These are phyloP conservation scores for Melipona beecheii DNA, from an alignment of 2,888 invertebrate genomes.

Conservation along the genomic window DNA sequence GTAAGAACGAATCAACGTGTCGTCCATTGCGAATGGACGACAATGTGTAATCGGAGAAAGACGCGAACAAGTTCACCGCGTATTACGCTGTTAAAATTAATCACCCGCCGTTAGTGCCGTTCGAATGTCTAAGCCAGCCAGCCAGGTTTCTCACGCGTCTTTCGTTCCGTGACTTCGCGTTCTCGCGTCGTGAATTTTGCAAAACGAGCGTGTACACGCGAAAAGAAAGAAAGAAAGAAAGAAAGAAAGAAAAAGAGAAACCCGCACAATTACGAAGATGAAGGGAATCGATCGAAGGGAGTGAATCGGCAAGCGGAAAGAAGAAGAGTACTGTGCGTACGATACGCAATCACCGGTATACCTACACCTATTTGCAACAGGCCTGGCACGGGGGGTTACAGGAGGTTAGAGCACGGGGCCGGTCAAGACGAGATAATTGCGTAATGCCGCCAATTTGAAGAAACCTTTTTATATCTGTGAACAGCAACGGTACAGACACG, in stretches of 20 bases:
- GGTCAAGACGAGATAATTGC: conserved; percentile 71
- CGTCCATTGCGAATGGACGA: no score
- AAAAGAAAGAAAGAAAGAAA: background rate
- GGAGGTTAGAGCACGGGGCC: conserved; percentile 62
- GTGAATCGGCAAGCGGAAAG: conserved; percentile 19
- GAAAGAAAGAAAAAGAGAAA: no score
- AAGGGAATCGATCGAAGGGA: conserved; percentile 24
- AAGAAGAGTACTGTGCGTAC: conserved; percentile 37
- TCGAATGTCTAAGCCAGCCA: background rate
- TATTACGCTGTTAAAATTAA: conserved; percentile 5
- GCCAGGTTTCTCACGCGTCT: conserved; percentile 13
- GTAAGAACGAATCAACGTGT: background rate
- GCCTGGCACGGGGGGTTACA: conserved; percentile 57
- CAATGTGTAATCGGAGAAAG: no score
- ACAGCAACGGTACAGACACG: conserved; percentile 18
- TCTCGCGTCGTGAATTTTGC: background rate
- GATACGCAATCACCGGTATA: conserved; percentile 43
- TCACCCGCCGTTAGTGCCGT: background rate
- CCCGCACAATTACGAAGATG: conserved; percentile 14
- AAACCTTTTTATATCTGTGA: conserved; percentile 57
- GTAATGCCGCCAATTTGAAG: conserved; percentile 77
- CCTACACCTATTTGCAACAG: conserved; percentile 65
- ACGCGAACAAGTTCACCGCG: background rate
- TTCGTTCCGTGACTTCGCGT: conserved; percentile 10
- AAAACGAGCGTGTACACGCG: conserved; percentile 3